These are phyloP conservation scores for Panulirus ornatus DNA, from an alignment of 1,140 invertebrate species.

Conservation along the genomic window DNA sequence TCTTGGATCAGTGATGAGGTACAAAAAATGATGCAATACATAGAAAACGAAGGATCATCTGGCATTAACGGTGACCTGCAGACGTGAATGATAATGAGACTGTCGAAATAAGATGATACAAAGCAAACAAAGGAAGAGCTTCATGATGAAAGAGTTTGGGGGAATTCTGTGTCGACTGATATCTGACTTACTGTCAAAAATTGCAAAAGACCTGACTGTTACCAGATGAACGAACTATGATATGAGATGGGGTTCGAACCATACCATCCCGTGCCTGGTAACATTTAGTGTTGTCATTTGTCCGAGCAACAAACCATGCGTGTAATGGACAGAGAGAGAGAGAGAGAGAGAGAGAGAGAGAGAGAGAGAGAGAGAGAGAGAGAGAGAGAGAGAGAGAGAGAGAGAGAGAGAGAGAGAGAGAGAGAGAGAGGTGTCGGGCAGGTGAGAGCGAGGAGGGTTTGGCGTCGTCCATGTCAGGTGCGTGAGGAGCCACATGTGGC, in stretches of 20 bases:
- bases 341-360: slow-evolving; percentile 4
- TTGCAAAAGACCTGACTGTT: background rate
- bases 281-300: background rate
- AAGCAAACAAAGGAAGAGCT: too few species aligned
- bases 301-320: too few species aligned
- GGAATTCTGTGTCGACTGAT: too few species aligned
- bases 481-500: background rate
- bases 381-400: background rate
- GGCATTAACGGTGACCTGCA: too few species aligned
- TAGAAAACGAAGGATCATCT: too few species aligned
- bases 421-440: background rate
- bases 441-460: background rate
- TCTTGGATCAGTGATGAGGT: too few species aligned
- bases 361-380: background rate
- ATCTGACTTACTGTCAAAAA: background rate
- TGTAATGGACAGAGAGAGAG: background rate
- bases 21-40: too few species aligned
- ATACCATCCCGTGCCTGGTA: too few species aligned
- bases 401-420: background rate
- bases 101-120: too few species aligned
- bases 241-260: too few species aligned
- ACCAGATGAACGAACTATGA: background rate
- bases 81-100: too few species aligned
- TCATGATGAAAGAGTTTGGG: too few species aligned
- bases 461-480: background rate